These are phyloP conservation scores for Epicampocera succincta DNA, from an alignment of 2,888 invertebrate genomes.

Conservation along the genomic window DNA sequence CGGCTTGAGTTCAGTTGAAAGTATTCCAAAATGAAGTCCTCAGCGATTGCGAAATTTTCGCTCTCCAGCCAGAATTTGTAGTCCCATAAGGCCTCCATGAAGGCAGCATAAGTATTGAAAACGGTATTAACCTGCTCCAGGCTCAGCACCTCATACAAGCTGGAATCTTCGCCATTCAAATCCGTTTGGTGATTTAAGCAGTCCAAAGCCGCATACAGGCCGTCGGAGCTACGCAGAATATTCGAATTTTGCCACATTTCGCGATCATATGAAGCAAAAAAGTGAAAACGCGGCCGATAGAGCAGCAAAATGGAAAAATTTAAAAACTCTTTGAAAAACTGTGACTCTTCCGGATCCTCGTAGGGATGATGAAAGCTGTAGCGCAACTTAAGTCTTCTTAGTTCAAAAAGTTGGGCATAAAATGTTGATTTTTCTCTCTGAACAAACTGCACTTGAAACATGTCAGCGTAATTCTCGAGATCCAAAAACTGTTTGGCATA, in stretches of 20 bases:
- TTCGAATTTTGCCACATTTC: constrained; percentile 76
- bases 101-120: constrained; percentile 76
- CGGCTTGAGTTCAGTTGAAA: constrained; percentile 75
- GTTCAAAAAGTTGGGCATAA: constrained; percentile 73
- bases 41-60: constrained; percentile 78
- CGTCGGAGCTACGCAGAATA: constrained; percentile 75
- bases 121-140: constrained; percentile 72
- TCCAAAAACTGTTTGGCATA: constrained; percentile 75
- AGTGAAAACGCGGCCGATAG: constrained; percentile 77
- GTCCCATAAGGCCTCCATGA: constrained; percentile 74
- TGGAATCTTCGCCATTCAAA: constrained; percentile 64
- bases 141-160: constrained; percentile 71
- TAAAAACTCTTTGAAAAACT: constrained; percentile 77
- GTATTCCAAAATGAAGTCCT: constrained; percentile 76
- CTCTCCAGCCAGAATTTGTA: constrained; percentile 79
- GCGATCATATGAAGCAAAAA: constrained; percentile 77
- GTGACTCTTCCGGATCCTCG: constrained; percentile 76
- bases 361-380: constrained; percentile 67
- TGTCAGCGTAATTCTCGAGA: constrained; percentile 66
- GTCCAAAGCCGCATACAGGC: constrained; percentile 77
- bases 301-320: constrained; percentile 75
- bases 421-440: constrained; percentile 62
- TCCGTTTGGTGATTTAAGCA: constrained; percentile 75
- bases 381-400: constrained; percentile 71
- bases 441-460: constrained; percentile 60